Percentiles rank a stretch among this genome's conserved stretches.
These are phyloP conservation scores for Bacillus rossius DNA, from an alignment of 1,140 invertebrate species.

Conservation along the genomic window DNA sequence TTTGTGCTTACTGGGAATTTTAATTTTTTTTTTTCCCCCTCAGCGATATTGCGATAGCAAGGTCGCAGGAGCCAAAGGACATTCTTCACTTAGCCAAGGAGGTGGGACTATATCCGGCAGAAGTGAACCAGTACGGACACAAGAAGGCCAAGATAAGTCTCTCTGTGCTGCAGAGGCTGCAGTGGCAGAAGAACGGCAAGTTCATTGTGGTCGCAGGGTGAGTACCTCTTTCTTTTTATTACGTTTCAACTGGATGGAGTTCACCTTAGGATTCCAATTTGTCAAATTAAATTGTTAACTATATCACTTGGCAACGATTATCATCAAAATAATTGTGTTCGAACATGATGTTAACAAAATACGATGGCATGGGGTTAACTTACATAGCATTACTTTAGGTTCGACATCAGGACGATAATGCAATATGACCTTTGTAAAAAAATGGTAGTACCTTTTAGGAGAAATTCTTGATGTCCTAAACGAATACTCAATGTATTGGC, in stretches of 20 bases:
- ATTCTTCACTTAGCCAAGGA: slow-evolving; percentile 73
- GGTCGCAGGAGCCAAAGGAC: slow-evolving; percentile 82
- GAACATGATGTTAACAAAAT: background rate
- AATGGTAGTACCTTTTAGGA: too few species aligned
- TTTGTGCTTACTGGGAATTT: too few species aligned
- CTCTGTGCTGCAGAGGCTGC: slow-evolving; percentile 70
- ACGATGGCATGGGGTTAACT: background rate
- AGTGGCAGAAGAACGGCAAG: slow-evolving; percentile 69
- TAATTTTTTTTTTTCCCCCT: slow-evolving; percentile 29
- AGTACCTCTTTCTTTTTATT: slow-evolving; percentile 23
- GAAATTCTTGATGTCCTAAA: too few species aligned
- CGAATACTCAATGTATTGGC: too few species aligned
- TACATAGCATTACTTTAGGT: too few species aligned
- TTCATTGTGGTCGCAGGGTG: slow-evolving; percentile 94
- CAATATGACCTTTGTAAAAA: too few species aligned
- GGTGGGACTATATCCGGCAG: slow-evolving; percentile 73
- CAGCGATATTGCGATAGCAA: slow-evolving; percentile 87
- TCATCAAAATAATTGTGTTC: slow-evolving; percentile 8
- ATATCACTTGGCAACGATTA: slow-evolving; percentile 3
- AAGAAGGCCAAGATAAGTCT: slow-evolving; percentile 95
- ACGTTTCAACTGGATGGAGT: too few species aligned
- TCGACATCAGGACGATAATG: too few species aligned
- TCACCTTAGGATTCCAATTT: too few species aligned
- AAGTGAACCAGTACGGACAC: slow-evolving; percentile 87
- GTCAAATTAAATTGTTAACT: too few species aligned